Percentiles rank a stretch among this genome's conserved stretches.
Conservation (phyloP, 1,140 invertebrate genomes). For the Cephus cinctus region DNA sequence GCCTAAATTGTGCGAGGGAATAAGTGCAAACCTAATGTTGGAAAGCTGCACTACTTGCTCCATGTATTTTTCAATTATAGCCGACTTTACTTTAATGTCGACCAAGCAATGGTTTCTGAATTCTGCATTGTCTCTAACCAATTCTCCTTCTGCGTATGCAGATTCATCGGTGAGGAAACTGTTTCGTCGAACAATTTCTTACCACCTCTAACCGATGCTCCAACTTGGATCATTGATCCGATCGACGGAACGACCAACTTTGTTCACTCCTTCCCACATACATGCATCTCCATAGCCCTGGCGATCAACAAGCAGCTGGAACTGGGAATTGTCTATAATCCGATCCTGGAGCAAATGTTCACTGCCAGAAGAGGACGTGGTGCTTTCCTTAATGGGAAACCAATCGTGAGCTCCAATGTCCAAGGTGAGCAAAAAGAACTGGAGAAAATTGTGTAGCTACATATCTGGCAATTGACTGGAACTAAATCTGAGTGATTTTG, state of each 20-base stretch:
- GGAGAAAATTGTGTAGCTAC: too few species aligned
- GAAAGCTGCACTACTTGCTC: too few species aligned
- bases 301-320: slow-evolving; percentile 66
- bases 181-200: slow-evolving; percentile 59
- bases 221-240: slow-evolving; percentile 89
- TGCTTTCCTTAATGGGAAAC: slow-evolving; percentile 72
- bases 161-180: slow-evolving; percentile 88
- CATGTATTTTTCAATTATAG: too few species aligned
- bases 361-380: slow-evolving; percentile 72
- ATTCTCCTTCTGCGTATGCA: too few species aligned
- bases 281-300: slow-evolving; percentile 68
- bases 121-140: too few species aligned
- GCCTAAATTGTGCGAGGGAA: slow-evolving; percentile 71
- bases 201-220: slow-evolving; percentile 70
- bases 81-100: too few species aligned
- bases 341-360: slow-evolving; percentile 72
- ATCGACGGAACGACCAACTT: slow-evolving; percentile 79
- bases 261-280: slow-evolving; percentile 65
- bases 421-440: slow-evolving; percentile 24
- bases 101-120: too few species aligned
- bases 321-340: slow-evolving; percentile 77
- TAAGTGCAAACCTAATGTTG: too few species aligned
- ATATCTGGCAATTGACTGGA: neutral
- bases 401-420: slow-evolving; percentile 48
- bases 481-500: neutral